Percentiles rank a stretch among this genome's conserved stretches.
phyloP scores from a whole-genome alignment of 2,797 vertebrate genomes.

The Austrolebias charrua region DNA sequence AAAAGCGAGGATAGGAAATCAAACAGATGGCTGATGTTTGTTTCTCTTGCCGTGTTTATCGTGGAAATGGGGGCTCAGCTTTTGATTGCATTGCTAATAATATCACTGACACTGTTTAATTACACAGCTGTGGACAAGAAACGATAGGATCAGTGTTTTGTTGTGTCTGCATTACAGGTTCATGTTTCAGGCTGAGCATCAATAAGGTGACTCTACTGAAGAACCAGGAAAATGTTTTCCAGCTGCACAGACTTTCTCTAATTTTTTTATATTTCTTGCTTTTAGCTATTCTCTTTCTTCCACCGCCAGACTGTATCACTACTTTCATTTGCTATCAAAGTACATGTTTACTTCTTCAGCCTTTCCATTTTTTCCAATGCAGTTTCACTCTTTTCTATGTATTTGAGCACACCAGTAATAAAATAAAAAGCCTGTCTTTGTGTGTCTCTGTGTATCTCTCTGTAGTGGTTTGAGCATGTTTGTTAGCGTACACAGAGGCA shows the following conservation, averaged over 20 bases:
- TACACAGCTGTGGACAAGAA: conserved; percentile 54
- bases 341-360: conserved; percentile 42
- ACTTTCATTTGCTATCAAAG: conserved; percentile 42
- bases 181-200: conserved; percentile 48
- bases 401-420: conserved; percentile 38
- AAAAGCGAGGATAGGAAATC: conserved; percentile 56
- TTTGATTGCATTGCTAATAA: conserved; percentile 59
- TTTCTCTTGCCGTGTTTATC: conserved; percentile 40
- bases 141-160: conserved; percentile 45
- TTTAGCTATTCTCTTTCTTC: conserved; percentile 32
- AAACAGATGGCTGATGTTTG: conserved; percentile 54
- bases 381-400: conserved; percentile 29
- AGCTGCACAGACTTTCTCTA: conserved; percentile 9
- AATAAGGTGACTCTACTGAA: conserved; percentile 50
- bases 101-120: conserved; percentile 66
- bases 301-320: conserved; percentile 2
- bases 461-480: conserved; percentile 1
- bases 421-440: conserved; percentile 17
- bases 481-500: conserved; percentile 22
- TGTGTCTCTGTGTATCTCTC: not conserved
- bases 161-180: conserved; percentile 20
- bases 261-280: conserved; percentile 50
- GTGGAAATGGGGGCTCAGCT: conserved; percentile 64
- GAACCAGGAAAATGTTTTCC: conserved; percentile 31
- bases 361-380: conserved; percentile 36